These are phyloP conservation scores for Brachyhypopomus occidentalis DNA, from an alignment of 2,113 vertebrate genomes.

Conservation along the genomic window DNA sequence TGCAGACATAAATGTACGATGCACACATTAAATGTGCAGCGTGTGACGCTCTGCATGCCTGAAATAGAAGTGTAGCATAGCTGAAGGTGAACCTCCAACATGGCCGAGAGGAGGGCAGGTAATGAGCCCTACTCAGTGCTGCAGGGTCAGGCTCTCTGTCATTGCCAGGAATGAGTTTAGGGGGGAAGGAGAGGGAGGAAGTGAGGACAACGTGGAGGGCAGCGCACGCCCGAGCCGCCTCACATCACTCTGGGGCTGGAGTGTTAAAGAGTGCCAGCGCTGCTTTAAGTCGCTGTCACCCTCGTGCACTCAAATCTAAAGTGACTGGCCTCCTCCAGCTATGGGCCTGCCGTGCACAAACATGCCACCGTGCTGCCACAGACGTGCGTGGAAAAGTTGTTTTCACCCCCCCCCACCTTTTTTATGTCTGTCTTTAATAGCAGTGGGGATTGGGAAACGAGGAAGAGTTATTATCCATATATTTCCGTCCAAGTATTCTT, in stretches of 20 bases:
- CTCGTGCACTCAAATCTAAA: conserved; percentile 67
- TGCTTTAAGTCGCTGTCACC: conserved; percentile 69
- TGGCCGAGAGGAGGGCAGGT: neutral
- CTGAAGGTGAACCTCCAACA: neutral
- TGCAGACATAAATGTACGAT: no score
- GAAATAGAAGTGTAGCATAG: neutral
- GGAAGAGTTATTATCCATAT: no score
- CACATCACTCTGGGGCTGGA: conserved; percentile 52
- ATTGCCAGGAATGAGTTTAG: conserved; percentile 44
- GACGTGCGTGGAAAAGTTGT: neutral
- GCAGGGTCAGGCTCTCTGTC: conserved; percentile 24
- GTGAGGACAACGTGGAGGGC: conserved; percentile 33
- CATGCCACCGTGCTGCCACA: conserved; percentile 8
- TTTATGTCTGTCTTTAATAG: neutral
- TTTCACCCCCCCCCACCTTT: neutral
- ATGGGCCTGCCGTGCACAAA: conserved; percentile 31
- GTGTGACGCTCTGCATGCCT: neutral
- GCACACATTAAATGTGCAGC: no score
- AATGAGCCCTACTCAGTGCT: neutral
- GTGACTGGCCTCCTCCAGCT: conserved; percentile 67
- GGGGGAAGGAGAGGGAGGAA: conserved; percentile 39
- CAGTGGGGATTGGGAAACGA: neutral
- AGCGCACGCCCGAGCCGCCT: conserved; percentile 53
- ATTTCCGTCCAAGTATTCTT: no score
- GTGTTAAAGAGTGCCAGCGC: conserved; percentile 66